Evolutionary conservation across 23 tunicate genomes (phyloP).

Genomic region (Aplidium turbinatum): DNA sequence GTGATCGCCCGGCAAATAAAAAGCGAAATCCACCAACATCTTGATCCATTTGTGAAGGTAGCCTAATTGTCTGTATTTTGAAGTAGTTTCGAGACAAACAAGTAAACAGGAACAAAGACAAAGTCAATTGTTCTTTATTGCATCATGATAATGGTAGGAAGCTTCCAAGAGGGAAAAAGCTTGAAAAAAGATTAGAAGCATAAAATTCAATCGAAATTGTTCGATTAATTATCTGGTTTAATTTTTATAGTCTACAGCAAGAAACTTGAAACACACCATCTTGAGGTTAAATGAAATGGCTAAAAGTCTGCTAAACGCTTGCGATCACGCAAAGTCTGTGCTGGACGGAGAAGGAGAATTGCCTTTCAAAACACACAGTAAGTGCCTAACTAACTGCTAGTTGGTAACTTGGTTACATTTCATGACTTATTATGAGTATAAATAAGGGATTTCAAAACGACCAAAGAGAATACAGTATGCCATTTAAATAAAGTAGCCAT

Average conservation of each 20-base stretch:
- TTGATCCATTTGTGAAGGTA: conserved; percentile 59
- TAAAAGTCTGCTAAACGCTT: conserved; percentile 38
- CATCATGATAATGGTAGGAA: too few relatives aligned
- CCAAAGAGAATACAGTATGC: too few relatives aligned
- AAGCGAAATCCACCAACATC: conserved; percentile 24
- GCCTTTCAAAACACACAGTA: background rate
- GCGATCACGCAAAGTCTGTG: conserved; percentile 60
- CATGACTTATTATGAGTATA: background rate
- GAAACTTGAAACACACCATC: conserved; percentile 54
- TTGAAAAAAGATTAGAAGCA: too few relatives aligned
- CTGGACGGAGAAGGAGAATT: conserved; percentile 40
- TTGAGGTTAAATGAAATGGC: conserved; percentile 64
- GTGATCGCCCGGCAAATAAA: conserved; percentile 43
- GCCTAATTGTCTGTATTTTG: too few relatives aligned
- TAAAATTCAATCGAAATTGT: too few relatives aligned
- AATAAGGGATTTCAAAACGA: background rate
- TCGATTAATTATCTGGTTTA: too few relatives aligned
- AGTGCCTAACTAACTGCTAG: background rate
- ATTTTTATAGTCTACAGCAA: conserved; percentile 35
- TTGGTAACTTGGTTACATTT: background rate
- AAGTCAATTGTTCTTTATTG: background rate
- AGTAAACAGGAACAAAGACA: background rate
- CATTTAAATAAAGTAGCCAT: too few relatives aligned
- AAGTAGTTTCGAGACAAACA: too few relatives aligned
- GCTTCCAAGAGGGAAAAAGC: too few relatives aligned